These are phyloP conservation scores for Tineola bisselliella DNA, from an alignment of 2,888 invertebrate genomes.

Conservation along the genomic window DNA sequence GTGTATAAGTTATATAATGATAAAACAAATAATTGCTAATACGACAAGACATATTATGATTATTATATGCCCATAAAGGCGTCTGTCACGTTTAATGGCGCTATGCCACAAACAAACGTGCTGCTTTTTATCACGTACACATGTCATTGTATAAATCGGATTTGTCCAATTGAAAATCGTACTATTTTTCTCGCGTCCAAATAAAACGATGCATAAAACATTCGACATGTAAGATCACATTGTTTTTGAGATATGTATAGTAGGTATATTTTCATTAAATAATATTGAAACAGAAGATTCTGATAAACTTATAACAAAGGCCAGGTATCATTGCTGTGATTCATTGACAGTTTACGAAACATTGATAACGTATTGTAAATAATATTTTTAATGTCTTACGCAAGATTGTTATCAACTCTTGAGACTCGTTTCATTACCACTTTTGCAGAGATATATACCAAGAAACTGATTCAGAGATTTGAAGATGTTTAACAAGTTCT, in stretches of 20 bases:
- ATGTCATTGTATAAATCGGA: neutral
- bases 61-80: neutral
- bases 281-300: neutral
- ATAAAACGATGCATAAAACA: no score
- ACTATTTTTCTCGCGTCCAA: no score
- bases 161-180: neutral
- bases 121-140: neutral
- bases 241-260: no score
- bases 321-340: neutral
- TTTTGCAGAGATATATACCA: neutral
- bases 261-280: neutral
- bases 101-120: neutral
- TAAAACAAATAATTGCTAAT: neutral
- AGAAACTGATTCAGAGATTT: no score
- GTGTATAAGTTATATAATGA: neutral
- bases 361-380: neutral
- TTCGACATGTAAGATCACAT: no score
- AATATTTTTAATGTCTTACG: neutral
- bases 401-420: neutral
- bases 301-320: neutral
- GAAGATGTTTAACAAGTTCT: no score
- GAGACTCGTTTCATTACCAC: neutral
- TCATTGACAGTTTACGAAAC: neutral
- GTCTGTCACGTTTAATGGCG: neutral
- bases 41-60: neutral